Percentiles rank a stretch among this genome's conserved stretches.
These are phyloP conservation scores for Ips nitidus DNA, from an alignment of 1,140 invertebrate genomes.

Conservation along the genomic window DNA sequence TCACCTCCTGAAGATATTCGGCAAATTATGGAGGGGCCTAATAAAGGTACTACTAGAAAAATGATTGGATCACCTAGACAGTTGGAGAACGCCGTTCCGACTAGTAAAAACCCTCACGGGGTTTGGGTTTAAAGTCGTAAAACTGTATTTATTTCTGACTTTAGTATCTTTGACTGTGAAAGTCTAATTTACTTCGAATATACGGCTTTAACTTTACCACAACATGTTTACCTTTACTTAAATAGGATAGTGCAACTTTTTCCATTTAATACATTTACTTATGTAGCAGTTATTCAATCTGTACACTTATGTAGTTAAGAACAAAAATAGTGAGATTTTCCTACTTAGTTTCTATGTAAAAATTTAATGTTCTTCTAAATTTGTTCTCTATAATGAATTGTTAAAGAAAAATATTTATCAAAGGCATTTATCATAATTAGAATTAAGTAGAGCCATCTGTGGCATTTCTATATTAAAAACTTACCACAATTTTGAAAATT, in stretches of 20 bases:
- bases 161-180: not conserved
- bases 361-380: no score
- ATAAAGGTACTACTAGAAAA: constrained; percentile 82
- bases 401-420: no score
- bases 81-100: constrained; percentile 89
- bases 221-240: not conserved
- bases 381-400: no score
- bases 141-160: constrained; percentile 1
- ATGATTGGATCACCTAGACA: constrained; percentile 90
- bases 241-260: not conserved
- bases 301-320: not conserved
- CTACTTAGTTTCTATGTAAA: no score
- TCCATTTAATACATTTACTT: not conserved
- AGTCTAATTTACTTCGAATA: constrained; percentile 4
- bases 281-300: not conserved
- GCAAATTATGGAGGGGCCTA: constrained; percentile 76
- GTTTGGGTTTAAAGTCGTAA: constrained; percentile 80
- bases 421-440: no score
- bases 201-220: not conserved
- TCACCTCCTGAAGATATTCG: constrained; percentile 79
- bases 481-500: not conserved
- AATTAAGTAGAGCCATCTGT: not conserved
- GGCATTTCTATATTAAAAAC: not conserved
- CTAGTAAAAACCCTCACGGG: constrained; percentile 93
- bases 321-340: no score